Percentiles rank a stretch among this genome's conserved stretches.
phyloP scores from a whole-genome alignment of 2,888 invertebrate species.

The Idaea biselata region DNA sequence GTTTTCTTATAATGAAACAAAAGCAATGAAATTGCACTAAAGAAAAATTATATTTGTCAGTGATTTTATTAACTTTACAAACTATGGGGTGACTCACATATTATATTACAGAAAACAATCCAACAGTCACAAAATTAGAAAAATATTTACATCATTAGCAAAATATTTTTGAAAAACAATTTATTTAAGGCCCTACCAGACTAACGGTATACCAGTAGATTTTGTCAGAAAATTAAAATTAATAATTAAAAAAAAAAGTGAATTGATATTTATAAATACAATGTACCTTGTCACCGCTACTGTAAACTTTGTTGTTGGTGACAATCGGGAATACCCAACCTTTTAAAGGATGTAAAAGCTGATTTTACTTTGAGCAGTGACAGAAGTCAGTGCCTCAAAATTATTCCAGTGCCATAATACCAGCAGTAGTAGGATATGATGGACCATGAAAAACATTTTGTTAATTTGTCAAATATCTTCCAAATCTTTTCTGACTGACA shows the following conservation, averaged over 20 bases:
- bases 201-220: neutral
- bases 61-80: constrained; percentile 47
- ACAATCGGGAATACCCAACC: neutral
- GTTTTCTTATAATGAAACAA: constrained; percentile 42
- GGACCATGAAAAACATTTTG: too few species aligned
- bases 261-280: too few species aligned
- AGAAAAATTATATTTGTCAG: constrained; percentile 70
- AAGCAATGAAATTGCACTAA: constrained; percentile 66
- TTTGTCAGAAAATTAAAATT: neutral
- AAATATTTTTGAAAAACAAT: constrained; percentile 4
- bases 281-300: neutral
- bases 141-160: constrained; percentile 5
- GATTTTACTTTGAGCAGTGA: neutral
- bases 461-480: too few species aligned
- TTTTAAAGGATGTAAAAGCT: neutral
- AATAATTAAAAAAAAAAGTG: too few species aligned
- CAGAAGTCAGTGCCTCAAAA: too few species aligned
- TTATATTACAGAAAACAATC: constrained; percentile 36
- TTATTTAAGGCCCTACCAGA: neutral
- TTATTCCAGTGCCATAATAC: neutral
- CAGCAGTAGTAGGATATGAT: too few species aligned
- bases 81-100: constrained; percentile 26
- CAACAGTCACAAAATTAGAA: constrained; percentile 4
- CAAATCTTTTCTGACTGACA: too few species aligned
- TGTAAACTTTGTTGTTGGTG: neutral